Evolutionary conservation across 2,113 vertebrate species (phyloP), one percentile per base, ranked within the genome.

Genomic region (Channa maculata): DNA sequence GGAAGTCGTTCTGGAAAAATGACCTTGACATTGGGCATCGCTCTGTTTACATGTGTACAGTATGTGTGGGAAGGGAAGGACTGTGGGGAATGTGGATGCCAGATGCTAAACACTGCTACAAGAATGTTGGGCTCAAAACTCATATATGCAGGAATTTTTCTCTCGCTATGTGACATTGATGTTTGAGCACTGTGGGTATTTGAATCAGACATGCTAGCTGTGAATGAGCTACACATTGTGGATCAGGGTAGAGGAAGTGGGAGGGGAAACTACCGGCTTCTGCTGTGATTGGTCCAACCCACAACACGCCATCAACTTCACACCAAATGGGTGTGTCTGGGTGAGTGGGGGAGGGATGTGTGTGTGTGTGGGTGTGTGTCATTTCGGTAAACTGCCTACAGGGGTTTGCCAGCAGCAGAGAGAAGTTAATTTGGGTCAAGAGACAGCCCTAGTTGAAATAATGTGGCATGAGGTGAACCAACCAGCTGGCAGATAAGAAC

Each of bases 251-350:
- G 24, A 7, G 4, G 39, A 7, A 46, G 58, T 77, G 72, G 58
- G 65, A 71, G n/a, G 48, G 68, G 65, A 24, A 14, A 4, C 34
- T 48, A 34, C 37, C n/a, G 33, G 5, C 12, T 54, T 55, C 34
- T 70, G 50, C 62, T 84, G 60, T 11, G 52, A 92, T 92, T 93
- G 91, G 93, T 86, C 84, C 66, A 86, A 55, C 64, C 82, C 77
- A 85, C 84, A 93, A 86, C 92, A 93, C 92, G 93, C 93, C 92
- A 94, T 87, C 71, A 62, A 62, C 38, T 75, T 69, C 12, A 58
- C 71, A 69, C 85, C 79, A 90, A 85, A 86, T 39, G 79, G 77
- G 63, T 50, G 60, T 73, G 74, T 60, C 8, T 7, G 11, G 75
- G 3, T 55, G 9, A 37, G 75, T 59, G 44, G 24, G 24, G 84